These are phyloP conservation scores for Drosophila arawakana DNA, from an alignment of 1,140 invertebrate species.

Conservation along the genomic window DNA sequence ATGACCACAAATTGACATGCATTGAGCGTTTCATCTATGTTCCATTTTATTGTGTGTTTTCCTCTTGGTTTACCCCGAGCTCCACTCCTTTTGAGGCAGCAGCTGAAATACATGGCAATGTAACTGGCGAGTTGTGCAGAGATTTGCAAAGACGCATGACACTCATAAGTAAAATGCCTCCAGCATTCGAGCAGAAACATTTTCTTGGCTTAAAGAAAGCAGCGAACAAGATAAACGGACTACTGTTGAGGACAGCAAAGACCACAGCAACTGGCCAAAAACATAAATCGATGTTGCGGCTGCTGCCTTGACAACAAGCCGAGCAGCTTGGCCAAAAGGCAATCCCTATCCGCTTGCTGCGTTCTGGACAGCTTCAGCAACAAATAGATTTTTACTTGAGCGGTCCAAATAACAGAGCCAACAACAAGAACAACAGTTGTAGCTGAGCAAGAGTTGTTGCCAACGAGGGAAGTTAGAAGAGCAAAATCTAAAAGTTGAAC, in stretches of 20 bases:
- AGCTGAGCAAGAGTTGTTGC: neutral
- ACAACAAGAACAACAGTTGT: conserved; percentile 2
- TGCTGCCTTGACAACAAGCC: conserved; percentile 44
- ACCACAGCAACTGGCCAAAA: conserved; percentile 21
- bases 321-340: conserved; percentile 22
- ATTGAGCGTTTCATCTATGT: conserved; percentile 47
- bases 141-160: conserved; percentile 71
- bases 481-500: too few relatives aligned
- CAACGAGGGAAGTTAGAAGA: conserved; percentile 5
- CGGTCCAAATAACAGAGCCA: conserved; percentile 12
- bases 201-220: conserved; percentile 41
- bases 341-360: conserved; percentile 5
- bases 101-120: conserved; percentile 19
- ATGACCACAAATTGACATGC: conserved; percentile 76
- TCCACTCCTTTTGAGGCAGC: neutral
- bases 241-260: neutral
- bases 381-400: conserved; percentile 49
- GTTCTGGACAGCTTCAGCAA: conserved; percentile 5
- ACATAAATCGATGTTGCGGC: conserved; percentile 66
- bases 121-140: conserved; percentile 49
- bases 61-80: conserved; percentile 7
- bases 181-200: conserved; percentile 22
- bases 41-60: conserved; percentile 42
- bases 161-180: conserved; percentile 77
- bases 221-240: conserved; percentile 25